A percentile compares a stretch with the other conserved stretches of the same genome.
These are phyloP conservation scores for Rugalucina vietnamica DNA, from an alignment of 2,888 invertebrate species.

Conservation along the genomic window DNA sequence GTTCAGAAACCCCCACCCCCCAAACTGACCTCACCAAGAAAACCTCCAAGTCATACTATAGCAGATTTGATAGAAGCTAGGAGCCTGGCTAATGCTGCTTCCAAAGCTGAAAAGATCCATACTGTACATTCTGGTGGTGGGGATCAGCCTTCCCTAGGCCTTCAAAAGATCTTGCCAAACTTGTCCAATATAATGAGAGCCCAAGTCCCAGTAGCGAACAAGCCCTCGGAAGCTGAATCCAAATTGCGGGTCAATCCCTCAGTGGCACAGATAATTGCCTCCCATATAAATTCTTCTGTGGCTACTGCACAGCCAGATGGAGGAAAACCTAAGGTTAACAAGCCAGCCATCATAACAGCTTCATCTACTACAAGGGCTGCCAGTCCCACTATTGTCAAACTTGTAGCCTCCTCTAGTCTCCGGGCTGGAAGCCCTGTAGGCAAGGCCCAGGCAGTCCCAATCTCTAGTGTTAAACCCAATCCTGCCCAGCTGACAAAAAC, in stretches of 20 bases:
- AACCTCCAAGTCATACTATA: slow-evolving; percentile 49
- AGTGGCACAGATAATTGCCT: slow-evolving; percentile 54
- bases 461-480: background rate
- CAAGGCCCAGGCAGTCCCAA: background rate
- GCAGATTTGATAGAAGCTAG: slow-evolving; percentile 56
- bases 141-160: background rate
- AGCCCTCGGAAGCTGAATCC: slow-evolving; percentile 38
- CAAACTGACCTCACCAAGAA: slow-evolving; percentile 12
- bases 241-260: slow-evolving; percentile 57
- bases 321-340: background rate
- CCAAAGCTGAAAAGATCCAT: background rate
- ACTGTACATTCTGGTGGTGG: background rate
- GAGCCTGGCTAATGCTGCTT: slow-evolving; percentile 37
- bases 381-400: slow-evolving; percentile 60
- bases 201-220: slow-evolving; percentile 41
- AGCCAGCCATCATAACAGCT: slow-evolving; percentile 13
- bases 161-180: background rate
- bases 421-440: slow-evolving; percentile 30
- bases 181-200: slow-evolving; percentile 58
- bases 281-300: slow-evolving; percentile 49
- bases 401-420: slow-evolving; percentile 50
- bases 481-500: background rate
- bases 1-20: background rate
- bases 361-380: slow-evolving; percentile 37
- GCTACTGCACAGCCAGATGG: slow-evolving; percentile 16